Conservation (phyloP, 2,888 invertebrate species). For the Herminia tarsipennalis region DNA sequence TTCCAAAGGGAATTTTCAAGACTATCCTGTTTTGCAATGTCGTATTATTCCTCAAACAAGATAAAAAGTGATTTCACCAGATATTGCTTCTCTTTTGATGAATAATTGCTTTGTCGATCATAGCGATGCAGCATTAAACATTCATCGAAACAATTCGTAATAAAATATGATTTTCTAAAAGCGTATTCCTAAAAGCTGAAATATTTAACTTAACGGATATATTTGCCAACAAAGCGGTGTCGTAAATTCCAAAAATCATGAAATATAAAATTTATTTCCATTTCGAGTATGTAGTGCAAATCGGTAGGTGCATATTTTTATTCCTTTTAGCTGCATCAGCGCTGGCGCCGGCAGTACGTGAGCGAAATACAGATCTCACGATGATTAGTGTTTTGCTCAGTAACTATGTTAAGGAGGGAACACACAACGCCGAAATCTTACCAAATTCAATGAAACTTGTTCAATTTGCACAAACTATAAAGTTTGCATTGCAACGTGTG, state of each 20-base stretch:
- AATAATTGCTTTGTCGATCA: too few species aligned
- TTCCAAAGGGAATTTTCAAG: slow-evolving; percentile 27
- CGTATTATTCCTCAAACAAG: slow-evolving; percentile 16
- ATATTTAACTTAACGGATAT: not conserved
- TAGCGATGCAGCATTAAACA: too few species aligned
- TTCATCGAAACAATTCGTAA: too few species aligned
- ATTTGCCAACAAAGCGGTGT: slow-evolving; percentile 7
- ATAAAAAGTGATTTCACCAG: too few species aligned
- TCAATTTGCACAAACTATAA: not conserved
- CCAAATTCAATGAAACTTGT: slow-evolving; percentile 6
- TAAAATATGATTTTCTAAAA: too few species aligned
- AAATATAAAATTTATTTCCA: slow-evolving; percentile 32
- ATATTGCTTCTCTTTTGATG: too few species aligned
- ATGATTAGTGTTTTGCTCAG: slow-evolving; percentile 45
- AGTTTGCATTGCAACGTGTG: slow-evolving; percentile 1
- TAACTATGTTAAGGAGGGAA: slow-evolving; percentile 20
- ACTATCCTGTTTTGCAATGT: too few species aligned
- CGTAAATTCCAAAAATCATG: slow-evolving; percentile 3
- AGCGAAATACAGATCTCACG: slow-evolving; percentile 43
- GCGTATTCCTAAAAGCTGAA: not conserved
- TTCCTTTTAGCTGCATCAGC: slow-evolving; percentile 53
- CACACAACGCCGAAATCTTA: slow-evolving; percentile 18
- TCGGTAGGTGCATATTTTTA: slow-evolving; percentile 56
- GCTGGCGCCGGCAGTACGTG: slow-evolving; percentile 51
- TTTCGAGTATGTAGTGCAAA: slow-evolving; percentile 45